Conservation (phyloP, 2,797 vertebrate genomes). For the Cuculus canorus region DNA sequence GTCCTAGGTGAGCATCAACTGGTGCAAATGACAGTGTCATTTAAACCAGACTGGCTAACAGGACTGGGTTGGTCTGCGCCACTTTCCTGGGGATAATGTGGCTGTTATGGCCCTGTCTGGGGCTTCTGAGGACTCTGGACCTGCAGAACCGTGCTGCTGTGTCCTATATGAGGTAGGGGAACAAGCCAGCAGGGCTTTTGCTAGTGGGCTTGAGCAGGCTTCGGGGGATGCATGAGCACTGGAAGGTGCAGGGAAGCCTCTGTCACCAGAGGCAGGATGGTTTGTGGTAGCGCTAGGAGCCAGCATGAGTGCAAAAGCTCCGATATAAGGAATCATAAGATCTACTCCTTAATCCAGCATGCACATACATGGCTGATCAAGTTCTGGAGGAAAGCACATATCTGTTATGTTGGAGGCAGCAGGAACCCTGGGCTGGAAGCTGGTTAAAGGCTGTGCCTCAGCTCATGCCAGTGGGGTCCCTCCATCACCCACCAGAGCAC, state of each 20-base stretch:
- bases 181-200: background rate
- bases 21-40: background rate
- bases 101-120: background rate
- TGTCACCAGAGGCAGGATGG: background rate
- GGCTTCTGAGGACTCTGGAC: background rate
- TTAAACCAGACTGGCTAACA: background rate
- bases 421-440: background rate
- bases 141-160: background rate
- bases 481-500: no score
- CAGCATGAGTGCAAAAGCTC: background rate
- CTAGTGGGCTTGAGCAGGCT: background rate
- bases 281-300: background rate
- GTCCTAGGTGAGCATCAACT: background rate
- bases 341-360: background rate
- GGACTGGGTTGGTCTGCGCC: no score
- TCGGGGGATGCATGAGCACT: fast-evolving
- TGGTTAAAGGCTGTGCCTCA: background rate
- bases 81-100: no score
- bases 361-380: background rate
- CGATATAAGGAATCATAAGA: background rate
- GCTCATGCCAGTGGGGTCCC: background rate
- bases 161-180: background rate
- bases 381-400: background rate
- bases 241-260: background rate
- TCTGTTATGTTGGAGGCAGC: background rate